A percentile compares a stretch with the other conserved stretches of the same genome.
Conservation (phyloP, 1,140 invertebrate species). For the Cherax quadricarinatus region DNA sequence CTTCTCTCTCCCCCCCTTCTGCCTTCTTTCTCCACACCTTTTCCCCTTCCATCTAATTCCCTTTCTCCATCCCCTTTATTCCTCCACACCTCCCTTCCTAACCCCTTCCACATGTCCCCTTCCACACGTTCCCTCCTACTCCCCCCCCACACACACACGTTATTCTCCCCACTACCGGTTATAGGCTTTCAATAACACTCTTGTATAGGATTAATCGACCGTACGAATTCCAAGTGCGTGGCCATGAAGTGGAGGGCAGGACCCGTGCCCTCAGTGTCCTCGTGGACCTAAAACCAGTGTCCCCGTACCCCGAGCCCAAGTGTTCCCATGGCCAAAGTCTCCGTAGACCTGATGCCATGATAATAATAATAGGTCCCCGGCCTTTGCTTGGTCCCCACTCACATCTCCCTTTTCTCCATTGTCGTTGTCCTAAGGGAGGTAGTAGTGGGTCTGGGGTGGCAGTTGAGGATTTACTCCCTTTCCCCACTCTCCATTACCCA, state of each 20-base stretch:
- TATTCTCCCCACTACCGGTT: not conserved
- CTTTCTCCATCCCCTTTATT: not conserved
- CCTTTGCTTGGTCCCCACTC: not conserved
- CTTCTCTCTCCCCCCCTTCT: not conserved
- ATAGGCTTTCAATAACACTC: slow-evolving; percentile 25
- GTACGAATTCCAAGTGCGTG: not conserved
- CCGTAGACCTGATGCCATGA: not conserved
- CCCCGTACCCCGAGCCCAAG: too few relatives aligned
- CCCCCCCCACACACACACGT: not conserved
- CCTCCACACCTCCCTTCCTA: not conserved
- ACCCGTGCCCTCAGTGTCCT: not conserved
- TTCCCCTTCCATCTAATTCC: not conserved
- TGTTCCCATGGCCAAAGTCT: too few relatives aligned
- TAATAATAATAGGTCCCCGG: not conserved
- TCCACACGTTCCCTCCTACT: too few relatives aligned
- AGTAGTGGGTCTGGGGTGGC: too few relatives aligned
- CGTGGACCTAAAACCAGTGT: not conserved
- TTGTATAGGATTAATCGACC: slow-evolving; percentile 24
- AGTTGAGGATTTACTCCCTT: not conserved
- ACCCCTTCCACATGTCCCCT: too few relatives aligned
- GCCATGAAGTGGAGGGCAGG: not conserved
- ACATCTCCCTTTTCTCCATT: too few relatives aligned
- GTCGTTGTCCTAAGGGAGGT: too few relatives aligned
- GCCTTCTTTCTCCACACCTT: not conserved
- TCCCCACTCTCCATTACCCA: not conserved